Conservation (phyloP, 2,888 invertebrate species). For the Eristalinus aeneus region DNA sequence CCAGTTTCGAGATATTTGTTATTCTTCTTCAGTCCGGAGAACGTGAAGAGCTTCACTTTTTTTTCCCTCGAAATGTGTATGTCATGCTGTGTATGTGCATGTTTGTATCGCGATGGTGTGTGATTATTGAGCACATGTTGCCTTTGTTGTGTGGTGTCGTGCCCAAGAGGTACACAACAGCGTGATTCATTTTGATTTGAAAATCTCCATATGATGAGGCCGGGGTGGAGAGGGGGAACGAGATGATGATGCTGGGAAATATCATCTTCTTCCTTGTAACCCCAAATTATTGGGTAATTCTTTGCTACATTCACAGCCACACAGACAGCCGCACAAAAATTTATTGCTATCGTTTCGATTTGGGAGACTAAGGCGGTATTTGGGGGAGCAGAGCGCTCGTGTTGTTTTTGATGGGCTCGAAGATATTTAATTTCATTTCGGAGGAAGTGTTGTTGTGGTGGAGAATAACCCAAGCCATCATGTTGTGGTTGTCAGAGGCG, state of each 20-base stretch:
- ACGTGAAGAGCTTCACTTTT: conserved; percentile 71
- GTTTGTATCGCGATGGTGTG: conserved; percentile 36
- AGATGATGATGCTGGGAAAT: conserved; percentile 11
- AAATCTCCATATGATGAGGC: conserved; percentile 21
- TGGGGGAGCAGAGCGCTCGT: not conserved
- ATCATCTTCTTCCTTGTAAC: conserved; percentile 43
- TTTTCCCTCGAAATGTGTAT: conserved; percentile 13
- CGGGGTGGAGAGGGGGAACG: not conserved
- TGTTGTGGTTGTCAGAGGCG: conserved; percentile 6
- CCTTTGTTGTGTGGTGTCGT: conserved; percentile 30
- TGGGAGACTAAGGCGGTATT: conserved; percentile 9
- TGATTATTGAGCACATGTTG: conserved; percentile 62
- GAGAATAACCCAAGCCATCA: conserved; percentile 26
- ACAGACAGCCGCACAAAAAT: conserved; percentile 20
- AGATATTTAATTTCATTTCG: conserved; percentile 53
- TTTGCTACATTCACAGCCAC: not conserved
- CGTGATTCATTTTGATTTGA: conserved; percentile 62
- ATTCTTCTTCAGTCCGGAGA: conserved; percentile 55
- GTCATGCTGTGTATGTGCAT: conserved; percentile 2
- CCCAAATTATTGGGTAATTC: conserved; percentile 40
- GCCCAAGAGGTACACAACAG: conserved; percentile 57
- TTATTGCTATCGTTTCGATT: conserved; percentile 53
- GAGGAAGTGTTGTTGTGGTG: conserved; percentile 9
- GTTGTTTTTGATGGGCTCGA: conserved; percentile 33
- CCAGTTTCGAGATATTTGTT: conserved; percentile 57